These are phyloP conservation scores for Athetis lepigone DNA, from an alignment of 2,888 invertebrate species.

Conservation along the genomic window DNA sequence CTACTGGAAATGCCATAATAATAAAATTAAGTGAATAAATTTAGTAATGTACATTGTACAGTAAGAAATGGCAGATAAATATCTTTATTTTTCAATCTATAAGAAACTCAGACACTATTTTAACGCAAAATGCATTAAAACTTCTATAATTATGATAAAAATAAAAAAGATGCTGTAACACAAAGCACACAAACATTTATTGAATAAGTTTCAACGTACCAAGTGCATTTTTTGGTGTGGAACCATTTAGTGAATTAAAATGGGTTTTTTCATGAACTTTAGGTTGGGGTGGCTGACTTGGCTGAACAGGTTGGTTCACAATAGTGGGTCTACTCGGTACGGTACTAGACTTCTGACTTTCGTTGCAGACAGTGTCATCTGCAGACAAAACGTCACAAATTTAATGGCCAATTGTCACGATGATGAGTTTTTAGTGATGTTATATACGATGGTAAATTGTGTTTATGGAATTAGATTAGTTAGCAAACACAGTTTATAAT, in stretches of 20 bases:
- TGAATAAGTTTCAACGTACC: slow-evolving; percentile 79
- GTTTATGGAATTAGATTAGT: slow-evolving; percentile 35
- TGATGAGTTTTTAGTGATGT: slow-evolving; percentile 49
- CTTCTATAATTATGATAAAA: not conserved
- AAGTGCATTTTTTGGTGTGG: slow-evolving; percentile 83
- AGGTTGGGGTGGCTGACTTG: slow-evolving; percentile 69
- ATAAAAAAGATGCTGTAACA: slow-evolving; percentile 17
- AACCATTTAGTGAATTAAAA: slow-evolving; percentile 84
- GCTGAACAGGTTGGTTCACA: slow-evolving; percentile 71
- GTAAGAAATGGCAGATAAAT: not conserved
- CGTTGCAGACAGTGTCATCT: slow-evolving; percentile 88
- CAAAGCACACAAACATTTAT: slow-evolving; percentile 53
- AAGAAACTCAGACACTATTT: slow-evolving; percentile 13
- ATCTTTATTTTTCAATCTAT: not conserved
- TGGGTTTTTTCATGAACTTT: slow-evolving; percentile 82
- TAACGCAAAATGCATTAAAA: not conserved
- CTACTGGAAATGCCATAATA: no score
- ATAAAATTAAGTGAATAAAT: not conserved
- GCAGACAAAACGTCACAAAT: slow-evolving; percentile 79
- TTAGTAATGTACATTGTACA: no score
- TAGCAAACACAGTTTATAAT: slow-evolving; percentile 16
- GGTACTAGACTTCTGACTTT: slow-evolving; percentile 84
- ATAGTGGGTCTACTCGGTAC: slow-evolving; percentile 77
- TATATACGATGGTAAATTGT: slow-evolving; percentile 63
- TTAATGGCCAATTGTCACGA: slow-evolving; percentile 62